Evolutionary conservation across 2,797 vertebrate species (phyloP).

Genomic region (Euphonia xanthogaster): DNA sequence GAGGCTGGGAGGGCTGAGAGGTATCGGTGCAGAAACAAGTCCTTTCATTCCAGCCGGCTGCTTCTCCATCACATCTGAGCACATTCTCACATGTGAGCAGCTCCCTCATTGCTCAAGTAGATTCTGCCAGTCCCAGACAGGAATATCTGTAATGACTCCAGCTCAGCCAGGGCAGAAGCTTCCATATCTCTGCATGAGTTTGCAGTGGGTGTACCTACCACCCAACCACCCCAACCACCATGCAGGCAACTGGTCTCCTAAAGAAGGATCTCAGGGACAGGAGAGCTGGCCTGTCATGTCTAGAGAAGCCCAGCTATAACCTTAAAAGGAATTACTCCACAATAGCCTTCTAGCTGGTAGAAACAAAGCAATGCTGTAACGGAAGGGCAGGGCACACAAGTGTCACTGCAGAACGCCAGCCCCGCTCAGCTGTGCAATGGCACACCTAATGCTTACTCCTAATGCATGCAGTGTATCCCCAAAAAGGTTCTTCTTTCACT

Average conservation of each 20-base stretch:
- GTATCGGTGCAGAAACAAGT: background rate
- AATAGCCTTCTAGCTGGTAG: background rate
- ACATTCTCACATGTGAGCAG: accelerated
- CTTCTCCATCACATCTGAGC: background rate
- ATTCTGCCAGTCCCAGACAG: background rate
- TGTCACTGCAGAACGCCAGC: background rate
- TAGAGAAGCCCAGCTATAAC: background rate
- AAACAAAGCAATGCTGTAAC: background rate
- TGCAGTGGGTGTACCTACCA: background rate
- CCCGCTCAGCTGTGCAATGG: background rate
- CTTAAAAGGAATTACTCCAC: background rate
- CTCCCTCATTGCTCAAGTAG: background rate
- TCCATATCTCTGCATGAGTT: accelerated
- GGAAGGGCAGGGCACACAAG: background rate
- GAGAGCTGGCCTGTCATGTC: background rate
- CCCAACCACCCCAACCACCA: background rate
- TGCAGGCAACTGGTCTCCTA: accelerated
- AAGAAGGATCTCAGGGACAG: background rate
- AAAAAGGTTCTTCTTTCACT: background rate
- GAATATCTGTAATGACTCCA: background rate
- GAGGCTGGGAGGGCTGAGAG: background rate
- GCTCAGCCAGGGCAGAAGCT: background rate
- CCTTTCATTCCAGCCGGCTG: background rate
- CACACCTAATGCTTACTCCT: background rate
- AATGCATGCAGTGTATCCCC: background rate